phyloP scores from a whole-genome alignment of 2,113 vertebrate species.

The Zosterops pallidus region DNA sequence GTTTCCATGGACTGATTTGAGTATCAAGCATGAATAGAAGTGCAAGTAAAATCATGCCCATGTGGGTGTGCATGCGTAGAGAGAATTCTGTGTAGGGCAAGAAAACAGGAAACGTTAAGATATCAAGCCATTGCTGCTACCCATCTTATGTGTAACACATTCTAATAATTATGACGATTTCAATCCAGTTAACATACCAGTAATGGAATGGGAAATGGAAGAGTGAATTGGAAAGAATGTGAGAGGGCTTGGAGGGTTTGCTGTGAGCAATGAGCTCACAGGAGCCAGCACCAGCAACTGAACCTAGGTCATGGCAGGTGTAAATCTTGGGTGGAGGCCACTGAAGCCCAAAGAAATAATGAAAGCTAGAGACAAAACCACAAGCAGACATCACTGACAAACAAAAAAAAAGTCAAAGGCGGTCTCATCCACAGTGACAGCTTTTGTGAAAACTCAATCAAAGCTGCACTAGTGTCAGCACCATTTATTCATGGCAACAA shows the following conservation, averaged over 20 bases:
- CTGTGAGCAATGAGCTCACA: not conserved
- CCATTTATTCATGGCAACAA: slow-evolving; percentile 29
- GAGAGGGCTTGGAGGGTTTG: not conserved
- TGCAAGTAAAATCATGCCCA: not conserved
- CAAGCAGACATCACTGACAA: not conserved
- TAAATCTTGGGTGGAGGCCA: not conserved
- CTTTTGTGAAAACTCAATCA: slow-evolving; percentile 24
- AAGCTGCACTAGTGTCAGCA: slow-evolving; percentile 11
- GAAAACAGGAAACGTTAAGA: not conserved
- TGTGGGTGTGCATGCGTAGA: not conserved
- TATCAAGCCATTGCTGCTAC: not conserved
- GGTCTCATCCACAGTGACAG: not conserved
- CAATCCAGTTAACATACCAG: not conserved
- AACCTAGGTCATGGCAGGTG: not conserved
- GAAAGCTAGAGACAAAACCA: not conserved
- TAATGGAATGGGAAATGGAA: not conserved
- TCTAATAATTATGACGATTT: not conserved
- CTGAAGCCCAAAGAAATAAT: not conserved
- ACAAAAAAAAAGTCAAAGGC: not conserved
- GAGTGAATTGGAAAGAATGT: not conserved
- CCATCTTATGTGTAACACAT: not conserved
- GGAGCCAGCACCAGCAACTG: not conserved
- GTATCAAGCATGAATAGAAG: slow-evolving; percentile 25
- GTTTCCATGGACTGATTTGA: slow-evolving; percentile 30
- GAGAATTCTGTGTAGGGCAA: not conserved